Evolutionary conservation across 2,888 invertebrate genomes (phyloP), one percentile per base, ranked within the genome.

Genomic region (Ephialtes manifestator): DNA sequence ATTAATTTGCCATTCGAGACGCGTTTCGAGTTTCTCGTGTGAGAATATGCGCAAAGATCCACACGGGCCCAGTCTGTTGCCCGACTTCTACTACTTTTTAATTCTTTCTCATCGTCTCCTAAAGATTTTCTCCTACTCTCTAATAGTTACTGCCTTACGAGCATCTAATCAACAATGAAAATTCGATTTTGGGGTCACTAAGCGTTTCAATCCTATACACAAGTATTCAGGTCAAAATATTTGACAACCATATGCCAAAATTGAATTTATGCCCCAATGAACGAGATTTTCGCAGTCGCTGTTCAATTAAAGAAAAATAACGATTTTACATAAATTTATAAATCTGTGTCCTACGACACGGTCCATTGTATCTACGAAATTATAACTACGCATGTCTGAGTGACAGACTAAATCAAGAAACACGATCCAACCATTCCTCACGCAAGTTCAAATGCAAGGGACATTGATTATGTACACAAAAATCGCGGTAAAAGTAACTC

Each of bases 111-210:
- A 53, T 67, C 65, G 35, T 58, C 65, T 58, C 35, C 24, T 35
- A 5, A 72, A 43, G 48, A 77, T 77, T 77, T 81, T 68, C 71
- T 76, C 85, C 51, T 46, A 76, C 81, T 74, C 81, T 81, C 60
- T 67, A 65, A 78, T 81, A 65, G 43, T 39, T 10, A 58, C 28
- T n/a, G 65, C 48, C 35, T 79, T 63, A 70, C 28, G 11, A 51
- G 18, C 67, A 77, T 74, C 71, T 81, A 77, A 72, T 71, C 53
- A 63, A 85, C 71, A 83, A 86, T 81, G 67, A 65, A 78, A 90
- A 89, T 89, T 90, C 86, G 89, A 89, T 87, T 90, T 91, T 88
- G 79, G 83, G 90, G 90, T 92, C 90, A 83, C 35, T 5, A 18
- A 55, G 24, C 51, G 39, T 18, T 31, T 63, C 46, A 83, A 48